Evolutionary conservation across 2,113 vertebrate species (phyloP), one percentile per base, ranked within the genome.

Genomic region (Notarius quadriscutis): DNA sequence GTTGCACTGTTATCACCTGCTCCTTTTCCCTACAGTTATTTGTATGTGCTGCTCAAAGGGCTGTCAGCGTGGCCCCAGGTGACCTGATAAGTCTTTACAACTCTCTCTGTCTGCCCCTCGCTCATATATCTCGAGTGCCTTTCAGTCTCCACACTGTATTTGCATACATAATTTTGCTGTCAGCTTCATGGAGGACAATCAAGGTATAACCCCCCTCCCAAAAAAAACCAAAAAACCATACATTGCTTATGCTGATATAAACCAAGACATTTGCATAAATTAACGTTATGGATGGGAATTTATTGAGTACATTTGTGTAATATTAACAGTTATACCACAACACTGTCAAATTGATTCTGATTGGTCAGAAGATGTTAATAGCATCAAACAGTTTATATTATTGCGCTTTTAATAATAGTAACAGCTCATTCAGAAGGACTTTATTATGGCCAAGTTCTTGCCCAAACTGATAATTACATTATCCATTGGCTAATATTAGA

Each of bases 21-120:
- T 86, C 81, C 86, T 83, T 74, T 85, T 88, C 87, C 72, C 79
- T 87, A 85, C 89, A 81, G 84, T 84, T 90, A 81, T 90, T 88
- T 88, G 77, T 88, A 88, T 90, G 85, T 88, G 63, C 87, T 90
- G 58, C 87, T 90, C 87, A 88, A 88, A 90, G 85, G 79, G 87
- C 89, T 90, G 89, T 90, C 89, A 90, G 86, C 50, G 62, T 69
- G 88, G 85, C 89, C 89, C 89, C 89, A 90, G 89, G 89, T 90
- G 89, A 90, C 85, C 89, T 88, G 89, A 90, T 87, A 86, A 88
- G 88, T 90, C 89, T 90, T 88, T 88, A 90, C 85, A 90, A 81
- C 87, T 86, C 84, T 84, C 62, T 90, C 84, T 63, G 84, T 78
- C 87, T 90, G 84, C 22, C 53, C 84, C 85, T 85, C 81, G 62